A percentile compares a stretch with the other conserved stretches of the same genome.
Conservation (phyloP, 2,113 vertebrate species). For the Daphoenositta chrysoptera region DNA sequence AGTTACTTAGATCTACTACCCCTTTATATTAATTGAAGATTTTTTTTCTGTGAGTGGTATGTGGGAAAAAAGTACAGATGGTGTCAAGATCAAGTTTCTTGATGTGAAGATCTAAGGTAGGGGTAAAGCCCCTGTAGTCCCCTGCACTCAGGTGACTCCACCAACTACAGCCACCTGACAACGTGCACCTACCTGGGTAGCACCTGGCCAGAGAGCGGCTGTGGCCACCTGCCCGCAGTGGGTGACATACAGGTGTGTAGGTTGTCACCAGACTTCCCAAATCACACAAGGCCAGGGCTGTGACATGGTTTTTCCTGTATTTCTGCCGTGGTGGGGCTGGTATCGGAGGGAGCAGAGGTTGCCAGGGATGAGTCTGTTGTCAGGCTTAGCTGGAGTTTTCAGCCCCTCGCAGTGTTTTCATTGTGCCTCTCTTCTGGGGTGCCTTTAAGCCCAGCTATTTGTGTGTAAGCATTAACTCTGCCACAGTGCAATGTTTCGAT, state of each 20-base stretch:
- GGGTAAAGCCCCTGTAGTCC: neutral
- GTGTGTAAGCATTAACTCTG: neutral
- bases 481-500: neutral
- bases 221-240: neutral
- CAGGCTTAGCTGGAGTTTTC: neutral
- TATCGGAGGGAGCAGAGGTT: accelerated
- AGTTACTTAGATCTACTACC: neutral
- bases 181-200: accelerated
- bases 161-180: accelerated
- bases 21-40: neutral
- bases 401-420: neutral
- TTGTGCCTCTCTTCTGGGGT: neutral
- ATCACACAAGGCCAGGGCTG: neutral
- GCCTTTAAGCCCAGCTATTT: neutral
- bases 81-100: neutral
- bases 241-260: accelerated
- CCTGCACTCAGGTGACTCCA: neutral
- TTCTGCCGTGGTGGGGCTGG: neutral
- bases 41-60: neutral
- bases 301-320: accelerated
- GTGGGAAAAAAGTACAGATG: neutral
- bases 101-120: neutral
- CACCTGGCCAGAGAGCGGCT: neutral
- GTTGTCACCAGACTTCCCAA: neutral
- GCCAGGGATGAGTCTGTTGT: neutral